Conservation (phyloP, 2,113 vertebrate species). For the Cynopterus brachyotis region DNA sequence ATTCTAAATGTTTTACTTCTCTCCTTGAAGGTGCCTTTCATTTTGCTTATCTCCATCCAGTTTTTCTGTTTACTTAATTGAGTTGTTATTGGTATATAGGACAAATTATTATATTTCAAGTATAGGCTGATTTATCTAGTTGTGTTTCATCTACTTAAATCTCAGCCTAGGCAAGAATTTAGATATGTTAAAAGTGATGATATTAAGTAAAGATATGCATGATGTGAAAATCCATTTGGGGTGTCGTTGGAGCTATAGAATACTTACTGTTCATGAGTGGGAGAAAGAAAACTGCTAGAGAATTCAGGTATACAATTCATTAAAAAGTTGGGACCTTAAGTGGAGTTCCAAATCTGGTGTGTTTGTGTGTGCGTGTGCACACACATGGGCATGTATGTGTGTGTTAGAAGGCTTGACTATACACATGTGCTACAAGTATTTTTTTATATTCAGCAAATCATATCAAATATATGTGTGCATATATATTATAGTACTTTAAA, state of each 20-base stretch:
- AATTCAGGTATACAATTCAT: neutral
- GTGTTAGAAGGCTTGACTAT: neutral
- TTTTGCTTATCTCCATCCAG: neutral
- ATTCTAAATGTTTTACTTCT: neutral
- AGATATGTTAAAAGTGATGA: neutral
- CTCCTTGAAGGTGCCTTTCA: neutral
- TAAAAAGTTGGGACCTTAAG: neutral
- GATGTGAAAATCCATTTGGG: neutral
- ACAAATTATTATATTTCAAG: neutral
- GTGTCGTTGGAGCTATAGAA: neutral
- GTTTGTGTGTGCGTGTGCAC: neutral
- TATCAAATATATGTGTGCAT: neutral
- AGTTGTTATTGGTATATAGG: neutral
- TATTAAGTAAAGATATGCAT: neutral
- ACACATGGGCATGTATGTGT: neutral
- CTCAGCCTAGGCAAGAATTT: neutral
- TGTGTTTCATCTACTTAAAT: neutral
- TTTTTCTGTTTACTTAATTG: neutral
- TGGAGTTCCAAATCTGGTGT: neutral
- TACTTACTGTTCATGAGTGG: neutral
- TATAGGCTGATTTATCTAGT: neutral
- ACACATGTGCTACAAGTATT: neutral
- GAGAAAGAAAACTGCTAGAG: neutral
- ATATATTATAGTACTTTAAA: neutral
- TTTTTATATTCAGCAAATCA: neutral